These are phyloP conservation scores for Brachionus asplanchnoidis DNA, from an alignment of 1,140 invertebrate genomes.

Conservation along the genomic window DNA sequence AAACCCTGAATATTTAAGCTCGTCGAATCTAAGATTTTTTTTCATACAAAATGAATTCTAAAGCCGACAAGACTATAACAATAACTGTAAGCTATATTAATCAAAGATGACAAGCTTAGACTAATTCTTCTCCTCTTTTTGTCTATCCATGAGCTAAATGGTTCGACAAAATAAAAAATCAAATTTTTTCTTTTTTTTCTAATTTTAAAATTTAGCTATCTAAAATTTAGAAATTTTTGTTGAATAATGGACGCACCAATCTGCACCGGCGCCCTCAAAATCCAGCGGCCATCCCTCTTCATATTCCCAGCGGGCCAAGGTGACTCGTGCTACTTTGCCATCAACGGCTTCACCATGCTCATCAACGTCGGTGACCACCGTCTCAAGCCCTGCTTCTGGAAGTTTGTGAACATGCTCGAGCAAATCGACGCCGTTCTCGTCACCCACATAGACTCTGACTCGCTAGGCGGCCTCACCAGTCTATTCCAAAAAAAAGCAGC, in stretches of 20 bases:
- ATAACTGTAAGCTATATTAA: not conserved
- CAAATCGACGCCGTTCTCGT: constrained; percentile 81
- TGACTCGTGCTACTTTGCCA: constrained; percentile 89
- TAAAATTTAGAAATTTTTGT: too few species aligned
- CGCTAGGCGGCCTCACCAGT: constrained; percentile 68
- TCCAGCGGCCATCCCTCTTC: constrained; percentile 89
- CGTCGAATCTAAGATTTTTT: not conserved
- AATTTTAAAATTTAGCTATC: too few species aligned
- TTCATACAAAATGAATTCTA: not conserved
- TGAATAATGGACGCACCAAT: not conserved
- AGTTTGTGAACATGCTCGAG: constrained; percentile 87
- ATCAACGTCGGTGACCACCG: constrained; percentile 84
- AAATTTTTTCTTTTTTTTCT: too few species aligned
- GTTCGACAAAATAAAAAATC: too few species aligned
- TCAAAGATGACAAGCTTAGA: not conserved
- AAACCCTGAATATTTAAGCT: not conserved
- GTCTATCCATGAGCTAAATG: too few species aligned
- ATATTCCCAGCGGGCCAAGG: constrained; percentile 94
- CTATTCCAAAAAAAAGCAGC: not conserved
- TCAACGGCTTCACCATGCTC: constrained; percentile 95
- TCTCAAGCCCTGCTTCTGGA: constrained; percentile 90
- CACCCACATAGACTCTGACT: constrained; percentile 80
- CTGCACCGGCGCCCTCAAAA: constrained; percentile 76
- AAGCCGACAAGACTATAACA: not conserved
- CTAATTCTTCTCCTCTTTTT: too few species aligned